Conservation (phyloP, 1,140 invertebrate genomes). For the Bombyx mori region ASM3026992v2 NC_085118.1:8262501-8263000, state of each 20-base stretch:
- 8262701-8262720: slow-evolving; percentile 69
- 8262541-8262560: slow-evolving; percentile 46
- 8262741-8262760: slow-evolving; percentile 71
- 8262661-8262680: slow-evolving; percentile 69
- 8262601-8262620: slow-evolving; percentile 36
- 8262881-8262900: slow-evolving; percentile 59
- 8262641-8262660: slow-evolving; percentile 70
- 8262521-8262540: slow-evolving; percentile 35
- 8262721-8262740: slow-evolving; percentile 69
- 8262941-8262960: slow-evolving; percentile 59
- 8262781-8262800: slow-evolving; percentile 70
- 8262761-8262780: slow-evolving; percentile 71
- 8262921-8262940: slow-evolving; percentile 37
- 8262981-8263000: slow-evolving; percentile 49
- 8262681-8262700: slow-evolving; percentile 70
- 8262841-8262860: slow-evolving; percentile 53
- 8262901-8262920: slow-evolving; percentile 57
- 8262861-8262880: slow-evolving; percentile 36
- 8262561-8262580: slow-evolving; percentile 48
- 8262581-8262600: slow-evolving; percentile 60
- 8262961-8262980: slow-evolving; percentile 49
- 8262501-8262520: slow-evolving; percentile 12
- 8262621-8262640: slow-evolving; percentile 52
- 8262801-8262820: slow-evolving; percentile 57
- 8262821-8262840: slow-evolving; percentile 42